Evolutionary conservation across 2,888 invertebrate genomes (phyloP), one percentile per base, ranked within the genome.

Genomic region (Malachius bipustulatus): DNA sequence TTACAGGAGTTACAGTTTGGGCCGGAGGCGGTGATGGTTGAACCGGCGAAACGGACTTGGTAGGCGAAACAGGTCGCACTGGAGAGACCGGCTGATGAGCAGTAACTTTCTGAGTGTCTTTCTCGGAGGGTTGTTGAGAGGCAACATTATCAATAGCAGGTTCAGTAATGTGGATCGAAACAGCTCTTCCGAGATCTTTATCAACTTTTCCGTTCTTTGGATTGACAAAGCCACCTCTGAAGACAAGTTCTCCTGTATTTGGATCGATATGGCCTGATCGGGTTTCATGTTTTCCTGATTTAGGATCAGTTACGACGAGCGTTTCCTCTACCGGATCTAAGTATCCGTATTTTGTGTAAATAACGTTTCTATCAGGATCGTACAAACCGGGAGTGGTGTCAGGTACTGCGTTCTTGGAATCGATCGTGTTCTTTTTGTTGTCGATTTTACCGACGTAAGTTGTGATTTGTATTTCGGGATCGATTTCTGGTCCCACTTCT

Each of bases 341-440:
- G 54, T 75, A 72, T 13, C 80, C 80, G 43, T 77, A 80, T 52
- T 80, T 80, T 0, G 79, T 79, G 45, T 78, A 77, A 36, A 81
- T 75, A 50, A 73, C 76, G 47, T 78, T 77, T 38, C 69, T 76
- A 45, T 77, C 75, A 0, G 77, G 75, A 56, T 81, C 77, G 26
- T 78, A 71, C 49, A 79, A 72, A 15, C 78, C 80, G 1, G 73
- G 73, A 1, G 76, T 74, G 35, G 75, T 77, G 57, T 79, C 78
- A 9, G 77, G 69, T 15, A 66, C 60, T 0, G 76, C 74, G 38
- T 76, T 70, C 56, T 79, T 79, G 1, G 77, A 69, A 50, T 80
- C 80, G 37, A 80, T 75, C 4, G 73, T 65, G 38, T 77, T 77
- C 54, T 75, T 79, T 57, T 79, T 80, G 0, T 68, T 56, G 51